A percentile compares a stretch with the other conserved stretches of the same genome.
Conservation (phyloP, 2,113 vertebrate genomes). For the Martes martes region DNA sequence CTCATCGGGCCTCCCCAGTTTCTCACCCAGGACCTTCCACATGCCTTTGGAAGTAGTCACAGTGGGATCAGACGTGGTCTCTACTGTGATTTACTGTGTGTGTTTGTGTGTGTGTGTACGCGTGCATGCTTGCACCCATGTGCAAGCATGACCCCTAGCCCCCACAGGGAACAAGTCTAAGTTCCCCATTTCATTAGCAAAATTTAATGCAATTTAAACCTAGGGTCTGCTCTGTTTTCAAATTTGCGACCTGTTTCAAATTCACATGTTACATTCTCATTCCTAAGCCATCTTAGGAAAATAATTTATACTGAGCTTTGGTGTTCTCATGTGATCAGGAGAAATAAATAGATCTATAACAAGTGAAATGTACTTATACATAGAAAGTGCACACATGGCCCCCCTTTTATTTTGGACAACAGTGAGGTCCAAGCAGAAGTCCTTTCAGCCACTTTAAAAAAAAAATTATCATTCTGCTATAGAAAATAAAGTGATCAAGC, state of each 20-base stretch:
- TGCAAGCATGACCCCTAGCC: no score
- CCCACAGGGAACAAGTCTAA: neutral
- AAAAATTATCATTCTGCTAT: neutral
- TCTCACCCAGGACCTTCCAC: neutral
- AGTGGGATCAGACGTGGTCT: neutral
- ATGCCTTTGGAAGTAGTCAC: neutral
- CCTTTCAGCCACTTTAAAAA: neutral
- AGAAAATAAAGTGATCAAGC: slow-evolving; percentile 9
- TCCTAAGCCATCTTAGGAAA: neutral
- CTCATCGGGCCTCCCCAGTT: neutral
- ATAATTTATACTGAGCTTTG: neutral
- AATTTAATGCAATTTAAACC: neutral
- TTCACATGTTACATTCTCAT: neutral
- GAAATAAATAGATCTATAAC: neutral
- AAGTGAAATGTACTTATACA: neutral
- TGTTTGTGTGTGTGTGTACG: neutral
- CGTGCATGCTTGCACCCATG: neutral
- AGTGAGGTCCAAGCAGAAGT: neutral
- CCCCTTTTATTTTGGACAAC: neutral
- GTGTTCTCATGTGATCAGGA: neutral
- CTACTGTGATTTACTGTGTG: neutral
- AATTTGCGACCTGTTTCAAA: neutral
- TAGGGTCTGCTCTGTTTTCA: neutral
- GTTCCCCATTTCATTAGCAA: neutral
- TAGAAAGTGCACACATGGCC: neutral